phyloP scores from a whole-genome alignment of 2,113 vertebrate species.

The Mustela nigripes region DNA sequence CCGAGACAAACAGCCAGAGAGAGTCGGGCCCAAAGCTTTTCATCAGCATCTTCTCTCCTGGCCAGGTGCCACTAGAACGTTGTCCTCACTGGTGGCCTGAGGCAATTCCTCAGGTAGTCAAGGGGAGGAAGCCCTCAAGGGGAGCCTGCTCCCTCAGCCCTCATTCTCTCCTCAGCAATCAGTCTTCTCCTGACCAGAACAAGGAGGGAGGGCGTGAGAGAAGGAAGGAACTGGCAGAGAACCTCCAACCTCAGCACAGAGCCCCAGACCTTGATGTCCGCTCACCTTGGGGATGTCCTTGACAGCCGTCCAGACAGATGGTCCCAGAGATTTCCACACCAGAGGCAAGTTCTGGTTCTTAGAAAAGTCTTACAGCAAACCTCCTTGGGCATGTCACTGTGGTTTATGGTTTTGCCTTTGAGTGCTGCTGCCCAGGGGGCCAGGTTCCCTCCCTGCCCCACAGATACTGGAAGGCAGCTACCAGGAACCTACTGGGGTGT shows the following conservation, averaged over 20 bases:
- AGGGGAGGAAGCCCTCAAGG: neutral
- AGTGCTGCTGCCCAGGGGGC: neutral
- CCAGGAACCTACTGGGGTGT: accelerated
- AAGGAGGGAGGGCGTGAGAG: neutral
- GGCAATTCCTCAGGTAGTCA: neutral
- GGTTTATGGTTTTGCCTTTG: slow-evolving; percentile 31
- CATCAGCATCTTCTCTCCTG: neutral
- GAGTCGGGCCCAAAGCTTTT: neutral
- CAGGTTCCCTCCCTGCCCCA: neutral
- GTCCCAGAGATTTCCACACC: neutral
- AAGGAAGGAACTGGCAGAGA: neutral
- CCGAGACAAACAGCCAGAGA: neutral
- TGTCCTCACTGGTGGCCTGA: neutral
- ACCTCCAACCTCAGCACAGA: neutral
- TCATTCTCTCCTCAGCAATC: neutral
- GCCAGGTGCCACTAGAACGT: neutral
- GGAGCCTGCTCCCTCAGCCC: neutral
- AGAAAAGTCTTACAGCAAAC: neutral
- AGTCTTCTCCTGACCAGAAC: neutral
- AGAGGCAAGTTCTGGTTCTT: neutral
- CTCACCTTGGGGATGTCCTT: neutral
- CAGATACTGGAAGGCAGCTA: neutral
- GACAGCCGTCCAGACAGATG: neutral
- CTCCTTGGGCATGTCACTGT: neutral
- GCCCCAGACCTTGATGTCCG: neutral